A percentile compares a stretch with the other conserved stretches of the same genome.
Evolutionary conservation across 1,140 invertebrate species (phyloP).

Genomic region (Manduca sexta): DNA sequence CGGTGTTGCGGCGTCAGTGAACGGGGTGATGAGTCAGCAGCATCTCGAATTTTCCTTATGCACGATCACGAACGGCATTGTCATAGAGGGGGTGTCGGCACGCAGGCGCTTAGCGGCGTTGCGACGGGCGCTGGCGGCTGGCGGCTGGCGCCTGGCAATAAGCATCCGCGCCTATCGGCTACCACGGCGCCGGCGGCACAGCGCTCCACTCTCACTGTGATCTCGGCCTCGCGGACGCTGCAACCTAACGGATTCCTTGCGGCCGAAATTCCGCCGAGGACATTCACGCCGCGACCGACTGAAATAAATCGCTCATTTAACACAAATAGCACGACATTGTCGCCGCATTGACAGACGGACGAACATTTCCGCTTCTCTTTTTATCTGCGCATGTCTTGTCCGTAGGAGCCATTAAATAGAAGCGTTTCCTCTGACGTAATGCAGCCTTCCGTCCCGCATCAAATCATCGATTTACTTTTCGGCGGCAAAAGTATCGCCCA

Average conservation of each 20-base stretch:
- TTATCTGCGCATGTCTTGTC: slow-evolving; percentile 32
- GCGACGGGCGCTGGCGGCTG: slow-evolving; percentile 21
- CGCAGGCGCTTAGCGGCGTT: slow-evolving; percentile 17
- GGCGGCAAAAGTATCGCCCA: background rate
- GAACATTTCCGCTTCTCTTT: slow-evolving; percentile 64
- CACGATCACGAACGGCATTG: slow-evolving; percentile 39
- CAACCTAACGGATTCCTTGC: slow-evolving; percentile 66
- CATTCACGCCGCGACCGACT: slow-evolving; percentile 66
- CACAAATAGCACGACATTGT: slow-evolving; percentile 68
- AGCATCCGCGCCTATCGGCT: slow-evolving; percentile 34
- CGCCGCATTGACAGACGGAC: slow-evolving; percentile 61
- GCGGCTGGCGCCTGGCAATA: slow-evolving; percentile 33
- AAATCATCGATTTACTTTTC: slow-evolving; percentile 10
- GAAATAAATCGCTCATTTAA: slow-evolving; percentile 70
- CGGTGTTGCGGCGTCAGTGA: slow-evolving; percentile 24
- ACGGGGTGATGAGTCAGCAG: slow-evolving; percentile 53
- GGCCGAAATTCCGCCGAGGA: slow-evolving; percentile 66
- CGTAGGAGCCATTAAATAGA: slow-evolving; percentile 31
- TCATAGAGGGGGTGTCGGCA: slow-evolving; percentile 36
- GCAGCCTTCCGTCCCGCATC: slow-evolving; percentile 36
- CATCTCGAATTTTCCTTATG: slow-evolving; percentile 69
- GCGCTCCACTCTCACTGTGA: slow-evolving; percentile 4
- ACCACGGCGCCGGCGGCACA: slow-evolving; percentile 17
- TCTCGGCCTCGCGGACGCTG: slow-evolving; percentile 29
- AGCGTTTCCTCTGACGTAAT: slow-evolving; percentile 53